Evolutionary conservation across 2,113 vertebrate genomes (phyloP).

Genomic region (Syngnathus scovelli): DNA sequence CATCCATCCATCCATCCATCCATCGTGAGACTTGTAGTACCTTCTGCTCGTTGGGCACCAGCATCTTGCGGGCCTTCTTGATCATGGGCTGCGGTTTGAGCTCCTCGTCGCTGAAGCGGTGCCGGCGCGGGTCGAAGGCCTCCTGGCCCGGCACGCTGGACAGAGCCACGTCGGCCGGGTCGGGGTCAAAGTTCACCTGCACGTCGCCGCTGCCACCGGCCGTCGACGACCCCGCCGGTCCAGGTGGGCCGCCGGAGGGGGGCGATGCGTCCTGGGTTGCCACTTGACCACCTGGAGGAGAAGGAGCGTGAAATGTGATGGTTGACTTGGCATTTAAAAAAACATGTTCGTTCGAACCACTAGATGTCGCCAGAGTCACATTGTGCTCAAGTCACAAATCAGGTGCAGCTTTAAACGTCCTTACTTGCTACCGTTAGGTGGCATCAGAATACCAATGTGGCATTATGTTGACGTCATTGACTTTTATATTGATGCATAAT

Average conservation of each 20-base stretch:
- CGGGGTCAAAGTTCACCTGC: slow-evolving; percentile 87
- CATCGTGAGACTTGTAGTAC: slow-evolving; percentile 64
- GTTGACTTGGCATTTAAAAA: background rate
- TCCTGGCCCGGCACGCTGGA: slow-evolving; percentile 88
- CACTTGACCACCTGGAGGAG: slow-evolving; percentile 60
- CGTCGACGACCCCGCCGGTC: slow-evolving; percentile 27
- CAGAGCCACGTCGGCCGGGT: slow-evolving; percentile 83
- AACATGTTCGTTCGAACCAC: background rate
- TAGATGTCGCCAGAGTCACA: background rate
- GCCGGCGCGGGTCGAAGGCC: slow-evolving; percentile 84
- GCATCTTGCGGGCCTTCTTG: slow-evolving; percentile 88
- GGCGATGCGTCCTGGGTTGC: slow-evolving; percentile 65
- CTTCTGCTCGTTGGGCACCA: slow-evolving; percentile 86
- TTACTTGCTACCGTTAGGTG: background rate
- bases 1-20: background rate
- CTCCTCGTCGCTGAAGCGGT: slow-evolving; percentile 83
- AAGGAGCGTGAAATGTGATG: no score
- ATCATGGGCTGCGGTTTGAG: slow-evolving; percentile 80
- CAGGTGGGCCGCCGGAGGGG: slow-evolving; percentile 60
- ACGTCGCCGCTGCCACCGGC: slow-evolving; percentile 67
- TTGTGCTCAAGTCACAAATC: background rate
- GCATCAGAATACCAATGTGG: no score
- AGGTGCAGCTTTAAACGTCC: background rate
- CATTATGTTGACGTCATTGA: no score
- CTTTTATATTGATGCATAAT: no score